Base-by-base conservation (phyloP, 2,113 vertebrate genomes). In the Ageneiosus marmoratus region DNA sequence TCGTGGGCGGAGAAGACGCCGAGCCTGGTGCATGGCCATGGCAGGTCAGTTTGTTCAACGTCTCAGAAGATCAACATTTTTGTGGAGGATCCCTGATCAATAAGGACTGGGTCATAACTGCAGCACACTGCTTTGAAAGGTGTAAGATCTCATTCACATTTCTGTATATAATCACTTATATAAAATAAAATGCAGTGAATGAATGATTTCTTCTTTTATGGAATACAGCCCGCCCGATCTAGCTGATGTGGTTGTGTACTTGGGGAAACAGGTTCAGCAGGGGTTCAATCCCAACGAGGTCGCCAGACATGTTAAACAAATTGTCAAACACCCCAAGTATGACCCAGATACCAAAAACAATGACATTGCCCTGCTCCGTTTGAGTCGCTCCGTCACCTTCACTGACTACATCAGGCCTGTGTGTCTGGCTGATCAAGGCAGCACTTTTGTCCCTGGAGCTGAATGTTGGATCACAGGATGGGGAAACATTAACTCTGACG, bases 361-460 rank as follows among this genome's bases (percentile, higher is more conserved):
- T 0, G 95, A 96, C 89, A 91, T 96, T 0, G 91, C 93, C 0
- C 94, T 96, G 0, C 6, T 96, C 77, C 89, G 48, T 15, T 89
- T 96, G 24, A 56, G 5, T 0, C 1, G 0, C 4, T 78, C 87
- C 0, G 89, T 93, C 8, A 65, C 18, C 3, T 87, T 88, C 3
- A 89, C 77, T 0, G 0, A 80, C 22, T 85, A 85, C 72, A 86
- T 91, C 10, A 46, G n/a, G 16, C 95, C 96, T 0, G 79, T 96
- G 72, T 96, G 95, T 81, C 88, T 96, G 27, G 93, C 95, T 0
- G 80, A 89, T 0, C 56, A 48, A 4, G 34, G 77, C n/a, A 93
- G 91, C 48, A 70, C 58, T 3, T 84, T 91, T 72, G 0, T 80
- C 44, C 9, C 34, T 11, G 88, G 85, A 18, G 79, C n/a, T 0